Evolutionary conservation across 2,113 vertebrate genomes (phyloP).

Genomic region (Grallaria varia): DNA sequence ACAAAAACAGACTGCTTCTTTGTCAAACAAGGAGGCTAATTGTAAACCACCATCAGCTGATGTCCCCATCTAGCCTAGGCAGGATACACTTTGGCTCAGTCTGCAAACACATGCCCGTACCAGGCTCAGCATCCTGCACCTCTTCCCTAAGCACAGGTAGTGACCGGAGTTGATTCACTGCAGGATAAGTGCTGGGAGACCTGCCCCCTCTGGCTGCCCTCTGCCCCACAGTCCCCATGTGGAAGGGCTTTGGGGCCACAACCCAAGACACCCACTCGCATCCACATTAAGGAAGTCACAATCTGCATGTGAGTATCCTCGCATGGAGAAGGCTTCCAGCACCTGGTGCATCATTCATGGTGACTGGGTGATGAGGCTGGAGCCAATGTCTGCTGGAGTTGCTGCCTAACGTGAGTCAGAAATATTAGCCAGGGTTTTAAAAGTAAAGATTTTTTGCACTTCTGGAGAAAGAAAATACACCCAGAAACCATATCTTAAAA

Average conservation of each 20-base stretch:
- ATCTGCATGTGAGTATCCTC: neutral
- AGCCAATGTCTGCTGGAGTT: neutral
- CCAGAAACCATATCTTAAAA: neutral
- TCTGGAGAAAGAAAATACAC: neutral
- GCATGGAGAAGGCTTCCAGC: neutral
- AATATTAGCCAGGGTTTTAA: neutral
- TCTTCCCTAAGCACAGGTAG: neutral
- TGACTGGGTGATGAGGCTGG: neutral
- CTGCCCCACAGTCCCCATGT: accelerated
- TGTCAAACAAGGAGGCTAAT: neutral
- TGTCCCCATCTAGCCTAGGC: neutral
- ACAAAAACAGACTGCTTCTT: neutral
- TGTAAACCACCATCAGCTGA: neutral
- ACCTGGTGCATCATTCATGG: neutral
- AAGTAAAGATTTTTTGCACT: neutral
- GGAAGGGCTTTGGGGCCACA: neutral
- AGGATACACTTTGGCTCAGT: accelerated
- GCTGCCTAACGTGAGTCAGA: neutral
- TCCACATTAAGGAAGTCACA: neutral
- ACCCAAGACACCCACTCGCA: neutral
- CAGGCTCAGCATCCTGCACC: accelerated
- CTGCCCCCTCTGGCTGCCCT: neutral
- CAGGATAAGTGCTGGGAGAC: neutral
- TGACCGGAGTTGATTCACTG: neutral
- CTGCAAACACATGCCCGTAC: accelerated